phyloP scores from a whole-genome alignment of 2,888 invertebrate genomes.

The Seira ritae region DNA sequence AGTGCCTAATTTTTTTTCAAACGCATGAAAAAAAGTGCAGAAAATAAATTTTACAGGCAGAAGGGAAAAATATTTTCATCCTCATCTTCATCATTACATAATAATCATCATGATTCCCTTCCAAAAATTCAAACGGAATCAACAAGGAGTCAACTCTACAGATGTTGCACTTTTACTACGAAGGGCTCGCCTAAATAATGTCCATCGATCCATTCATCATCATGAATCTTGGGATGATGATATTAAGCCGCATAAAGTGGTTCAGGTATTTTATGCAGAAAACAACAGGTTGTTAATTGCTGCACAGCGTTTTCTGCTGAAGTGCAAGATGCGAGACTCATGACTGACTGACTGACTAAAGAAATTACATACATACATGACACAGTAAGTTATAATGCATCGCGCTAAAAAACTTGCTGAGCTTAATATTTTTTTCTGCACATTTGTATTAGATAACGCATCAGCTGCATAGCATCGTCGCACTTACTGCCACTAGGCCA shows the following conservation, averaged over 20 bases:
- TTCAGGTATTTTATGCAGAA: conserved; percentile 14
- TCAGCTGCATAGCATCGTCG: conserved; percentile 25
- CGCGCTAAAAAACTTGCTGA: conserved; percentile 7
- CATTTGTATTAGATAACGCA: conserved; percentile 23
- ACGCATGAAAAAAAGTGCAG: conserved; percentile 35
- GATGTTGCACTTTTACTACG: conserved; percentile 24
- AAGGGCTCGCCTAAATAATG: conserved; percentile 7
- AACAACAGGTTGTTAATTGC: conserved; percentile 57
- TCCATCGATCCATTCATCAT: too few species aligned
- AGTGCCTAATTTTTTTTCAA: conserved; percentile 24
- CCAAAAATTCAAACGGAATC: conserved; percentile 14
- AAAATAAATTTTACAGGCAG: conserved; percentile 17
- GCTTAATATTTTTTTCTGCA: neutral
- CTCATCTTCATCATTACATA: conserved; percentile 34
- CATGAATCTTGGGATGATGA: neutral
- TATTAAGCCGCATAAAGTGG: neutral
- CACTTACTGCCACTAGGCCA: conserved; percentile 4
- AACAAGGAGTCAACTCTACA: conserved; percentile 20
- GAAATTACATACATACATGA: conserved; percentile 21
- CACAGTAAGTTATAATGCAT: conserved; percentile 25
- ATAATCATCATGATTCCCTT: conserved; percentile 16
- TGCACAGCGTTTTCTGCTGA: neutral
- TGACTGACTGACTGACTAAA: neutral
- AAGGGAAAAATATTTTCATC: conserved; percentile 19
- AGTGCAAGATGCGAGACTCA: conserved; percentile 2